Percentiles rank a stretch among this genome's conserved stretches.
phyloP scores from a whole-genome alignment of 2,797 vertebrate genomes.

The Characodon lateralis region DNA sequence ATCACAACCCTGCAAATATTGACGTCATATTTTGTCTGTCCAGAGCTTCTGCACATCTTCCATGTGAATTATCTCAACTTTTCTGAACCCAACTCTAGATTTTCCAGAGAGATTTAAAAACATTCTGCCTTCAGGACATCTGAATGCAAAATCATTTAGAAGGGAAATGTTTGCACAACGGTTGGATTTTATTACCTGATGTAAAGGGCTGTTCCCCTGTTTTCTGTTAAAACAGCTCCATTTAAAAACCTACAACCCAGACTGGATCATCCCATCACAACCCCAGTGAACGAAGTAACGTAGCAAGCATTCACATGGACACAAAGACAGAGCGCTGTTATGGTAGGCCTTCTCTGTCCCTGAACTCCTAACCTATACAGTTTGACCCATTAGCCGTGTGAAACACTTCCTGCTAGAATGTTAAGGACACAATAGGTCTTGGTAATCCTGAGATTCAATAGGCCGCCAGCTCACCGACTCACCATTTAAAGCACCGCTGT shows the following conservation, averaged over 20 bases:
- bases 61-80: not conserved
- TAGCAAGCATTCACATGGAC: conserved; percentile 37
- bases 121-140: not conserved
- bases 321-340: conserved; percentile 60
- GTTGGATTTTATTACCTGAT: not conserved
- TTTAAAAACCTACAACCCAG: not conserved
- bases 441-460: conserved; percentile 68
- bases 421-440: conserved; percentile 63
- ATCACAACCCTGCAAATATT: not conserved
- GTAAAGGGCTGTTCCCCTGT: not conserved
- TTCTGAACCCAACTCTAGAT: not conserved
- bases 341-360: conserved; percentile 49
- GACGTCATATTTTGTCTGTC: not conserved
- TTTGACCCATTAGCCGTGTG: conserved; percentile 72
- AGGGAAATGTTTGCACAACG: not conserved
- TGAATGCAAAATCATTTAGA: not conserved
- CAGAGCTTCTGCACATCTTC: not conserved
- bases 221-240: not conserved
- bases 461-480: conserved; percentile 39
- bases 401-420: conserved; percentile 71
- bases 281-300: conserved; percentile 2
- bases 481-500: not conserved
- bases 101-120: not conserved
- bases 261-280: too few relatives aligned
- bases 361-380: conserved; percentile 59